These are phyloP conservation scores for Serilophus lunatus DNA, from an alignment of 2,113 vertebrate genomes.

Conservation along the genomic window DNA sequence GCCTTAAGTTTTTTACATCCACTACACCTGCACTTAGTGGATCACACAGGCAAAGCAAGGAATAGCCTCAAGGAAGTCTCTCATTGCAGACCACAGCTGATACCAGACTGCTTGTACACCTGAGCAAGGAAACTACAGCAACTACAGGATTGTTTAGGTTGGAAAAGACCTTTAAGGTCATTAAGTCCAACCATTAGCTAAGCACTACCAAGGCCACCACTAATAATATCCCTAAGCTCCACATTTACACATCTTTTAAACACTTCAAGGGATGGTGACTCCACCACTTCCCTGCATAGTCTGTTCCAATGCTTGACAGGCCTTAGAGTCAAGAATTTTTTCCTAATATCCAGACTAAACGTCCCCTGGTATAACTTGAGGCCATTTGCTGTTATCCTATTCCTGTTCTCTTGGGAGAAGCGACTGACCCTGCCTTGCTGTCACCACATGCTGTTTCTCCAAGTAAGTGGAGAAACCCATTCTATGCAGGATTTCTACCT, in stretches of 20 bases:
- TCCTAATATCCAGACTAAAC: neutral
- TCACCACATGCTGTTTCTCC: neutral
- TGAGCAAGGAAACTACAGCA: neutral
- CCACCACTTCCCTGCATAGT: neutral
- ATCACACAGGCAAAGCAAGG: neutral
- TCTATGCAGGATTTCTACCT: neutral
- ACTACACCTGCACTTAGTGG: neutral
- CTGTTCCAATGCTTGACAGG: neutral
- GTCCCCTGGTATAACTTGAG: neutral
- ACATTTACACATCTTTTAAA: neutral
- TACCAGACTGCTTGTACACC: neutral
- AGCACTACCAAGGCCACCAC: neutral
- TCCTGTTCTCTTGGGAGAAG: neutral
- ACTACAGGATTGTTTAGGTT: neutral
- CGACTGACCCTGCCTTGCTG: neutral
- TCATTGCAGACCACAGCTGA: neutral
- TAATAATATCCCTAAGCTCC: neutral
- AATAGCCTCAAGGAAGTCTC: neutral
- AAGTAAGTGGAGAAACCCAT: neutral
- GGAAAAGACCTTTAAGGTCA: neutral
- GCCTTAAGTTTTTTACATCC: neutral
- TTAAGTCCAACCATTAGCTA: neutral
- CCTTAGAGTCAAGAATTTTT: neutral
- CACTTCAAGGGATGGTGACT: neutral
- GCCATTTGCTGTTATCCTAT: neutral